These are phyloP conservation scores for Oligia fasciuncula DNA, from an alignment of 2,888 invertebrate genomes.

Conservation along the genomic window DNA sequence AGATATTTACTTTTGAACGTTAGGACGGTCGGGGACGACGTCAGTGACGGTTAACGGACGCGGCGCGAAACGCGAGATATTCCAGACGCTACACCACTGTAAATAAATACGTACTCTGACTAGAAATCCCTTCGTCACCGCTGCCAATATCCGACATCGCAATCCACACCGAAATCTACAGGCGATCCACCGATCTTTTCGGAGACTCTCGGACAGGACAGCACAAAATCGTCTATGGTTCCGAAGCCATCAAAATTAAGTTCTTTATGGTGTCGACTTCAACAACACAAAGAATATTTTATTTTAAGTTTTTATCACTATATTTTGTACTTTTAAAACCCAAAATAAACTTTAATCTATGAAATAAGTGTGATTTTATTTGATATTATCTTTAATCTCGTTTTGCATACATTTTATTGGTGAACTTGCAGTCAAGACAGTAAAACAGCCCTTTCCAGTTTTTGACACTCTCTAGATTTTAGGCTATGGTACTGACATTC, in stretches of 20 bases:
- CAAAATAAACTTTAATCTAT: background rate
- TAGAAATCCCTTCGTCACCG: slow-evolving; percentile 94
- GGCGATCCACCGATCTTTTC: slow-evolving; percentile 88
- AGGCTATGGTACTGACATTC: slow-evolving; percentile 74
- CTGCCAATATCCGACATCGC: slow-evolving; percentile 95
- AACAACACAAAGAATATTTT: background rate
- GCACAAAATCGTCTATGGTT: slow-evolving; percentile 84
- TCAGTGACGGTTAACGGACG: slow-evolving; percentile 75
- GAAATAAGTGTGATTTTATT: background rate
- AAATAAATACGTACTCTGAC: slow-evolving; percentile 93
- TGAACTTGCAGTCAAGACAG: slow-evolving; percentile 30
- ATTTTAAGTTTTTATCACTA: background rate
- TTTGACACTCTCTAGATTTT: slow-evolving; percentile 58
- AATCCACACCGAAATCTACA: slow-evolving; percentile 90
- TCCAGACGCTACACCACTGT: slow-evolving; percentile 73
- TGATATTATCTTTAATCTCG: too few species aligned
- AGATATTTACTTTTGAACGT: slow-evolving; percentile 88
- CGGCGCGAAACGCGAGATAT: slow-evolving; percentile 74
- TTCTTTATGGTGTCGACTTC: slow-evolving; percentile 67
- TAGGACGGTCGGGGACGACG: slow-evolving; percentile 77
- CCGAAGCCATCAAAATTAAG: slow-evolving; percentile 83
- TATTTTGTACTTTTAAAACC: background rate
- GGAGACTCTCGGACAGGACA: slow-evolving; percentile 75
- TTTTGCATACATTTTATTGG: background rate
- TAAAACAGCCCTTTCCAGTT: slow-evolving; percentile 65